A percentile compares a stretch with the other conserved stretches of the same genome.
phyloP scores from a whole-genome alignment of 2,888 invertebrate species.

The Acanthosepion esculentum region DNA sequence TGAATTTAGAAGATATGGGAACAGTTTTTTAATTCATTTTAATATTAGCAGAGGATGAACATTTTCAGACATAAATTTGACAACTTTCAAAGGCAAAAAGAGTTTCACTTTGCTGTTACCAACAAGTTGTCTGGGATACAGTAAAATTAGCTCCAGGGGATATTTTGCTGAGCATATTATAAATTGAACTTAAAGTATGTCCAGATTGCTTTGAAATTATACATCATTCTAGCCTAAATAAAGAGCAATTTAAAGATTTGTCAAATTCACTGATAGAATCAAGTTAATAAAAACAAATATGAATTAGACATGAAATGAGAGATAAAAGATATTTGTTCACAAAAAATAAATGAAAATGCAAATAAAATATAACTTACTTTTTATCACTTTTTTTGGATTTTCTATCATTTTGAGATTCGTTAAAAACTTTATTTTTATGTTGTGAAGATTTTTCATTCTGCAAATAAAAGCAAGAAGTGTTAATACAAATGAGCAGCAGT shows the following conservation, averaged over 20 bases:
- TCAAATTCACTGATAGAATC: background rate
- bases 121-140: too few species aligned
- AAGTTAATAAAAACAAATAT: background rate
- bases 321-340: background rate
- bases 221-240: background rate
- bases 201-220: background rate
- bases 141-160: too few species aligned
- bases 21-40: too few species aligned
- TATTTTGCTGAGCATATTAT: too few species aligned
- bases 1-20: too few species aligned
- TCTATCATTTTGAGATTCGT: conserved; percentile 53
- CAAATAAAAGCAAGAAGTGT: conserved; percentile 48
- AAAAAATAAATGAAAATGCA: background rate
- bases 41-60: too few species aligned
- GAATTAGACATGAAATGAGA: background rate
- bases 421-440: conserved; percentile 50
- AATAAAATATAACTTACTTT: conserved; percentile 58
- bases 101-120: too few species aligned
- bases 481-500: background rate
- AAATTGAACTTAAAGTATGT: too few species aligned
- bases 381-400: conserved; percentile 61
- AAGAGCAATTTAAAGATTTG: background rate
- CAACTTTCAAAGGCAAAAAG: too few species aligned
- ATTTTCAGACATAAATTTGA: too few species aligned
- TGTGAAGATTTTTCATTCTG: conserved; percentile 57